A percentile compares a stretch with the other conserved stretches of the same genome.
phyloP scores from a whole-genome alignment of 2,797 vertebrate species.

The Phylloscopus collybita region DNA sequence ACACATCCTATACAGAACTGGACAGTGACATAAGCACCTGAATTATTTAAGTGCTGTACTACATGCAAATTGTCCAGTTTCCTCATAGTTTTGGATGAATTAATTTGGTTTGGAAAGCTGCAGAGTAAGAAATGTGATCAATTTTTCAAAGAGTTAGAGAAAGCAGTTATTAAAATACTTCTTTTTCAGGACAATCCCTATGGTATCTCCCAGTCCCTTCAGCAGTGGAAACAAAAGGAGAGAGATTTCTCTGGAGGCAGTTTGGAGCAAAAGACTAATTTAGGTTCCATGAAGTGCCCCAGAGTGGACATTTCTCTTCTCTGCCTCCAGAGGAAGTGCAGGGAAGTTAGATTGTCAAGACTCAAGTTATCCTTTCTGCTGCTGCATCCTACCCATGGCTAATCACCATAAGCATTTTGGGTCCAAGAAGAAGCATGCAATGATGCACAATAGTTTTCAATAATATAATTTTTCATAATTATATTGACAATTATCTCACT shows the following conservation, averaged over 20 bases:
- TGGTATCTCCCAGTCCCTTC: background rate
- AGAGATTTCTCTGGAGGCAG: background rate
- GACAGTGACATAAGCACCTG: background rate
- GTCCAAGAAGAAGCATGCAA: constrained; percentile 14
- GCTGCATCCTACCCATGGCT: background rate
- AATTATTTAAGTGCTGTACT: background rate
- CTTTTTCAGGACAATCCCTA: background rate
- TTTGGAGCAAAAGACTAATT: background rate
- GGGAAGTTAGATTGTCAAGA: background rate
- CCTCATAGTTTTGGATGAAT: background rate
- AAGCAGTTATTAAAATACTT: background rate
- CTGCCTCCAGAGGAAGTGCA: background rate
- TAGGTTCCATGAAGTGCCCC: background rate
- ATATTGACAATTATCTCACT: constrained; percentile 57
- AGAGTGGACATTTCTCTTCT: background rate
- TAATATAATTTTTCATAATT: constrained; percentile 56
- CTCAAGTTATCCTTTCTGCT: background rate
- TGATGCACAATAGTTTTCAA: background rate
- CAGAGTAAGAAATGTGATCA: background rate
- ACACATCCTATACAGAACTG: background rate
- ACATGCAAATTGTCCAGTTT: background rate
- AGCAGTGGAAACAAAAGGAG: background rate
- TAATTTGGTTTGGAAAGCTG: background rate
- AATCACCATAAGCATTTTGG: constrained; percentile 14
- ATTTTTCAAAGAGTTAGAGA: background rate